A percentile compares a stretch with the other conserved stretches of the same genome.
Evolutionary conservation across 2,888 invertebrate genomes (phyloP).

Genomic region (Chrysodeixis includens): DNA sequence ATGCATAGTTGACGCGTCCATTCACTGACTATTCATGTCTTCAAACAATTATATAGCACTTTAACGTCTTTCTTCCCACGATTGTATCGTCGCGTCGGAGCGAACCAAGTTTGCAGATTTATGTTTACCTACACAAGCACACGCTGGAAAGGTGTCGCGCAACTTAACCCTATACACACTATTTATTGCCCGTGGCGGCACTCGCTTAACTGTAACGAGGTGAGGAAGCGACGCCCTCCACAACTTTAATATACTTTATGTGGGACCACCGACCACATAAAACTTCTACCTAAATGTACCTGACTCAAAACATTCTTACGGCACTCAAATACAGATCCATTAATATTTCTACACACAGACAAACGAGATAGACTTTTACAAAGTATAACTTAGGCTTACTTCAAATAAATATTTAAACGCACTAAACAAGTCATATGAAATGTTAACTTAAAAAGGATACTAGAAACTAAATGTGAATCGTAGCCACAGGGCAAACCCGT

Average conservation of each 20-base stretch:
- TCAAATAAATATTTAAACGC: conserved; percentile 26
- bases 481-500: conserved; percentile 34
- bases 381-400: conserved; percentile 10
- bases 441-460: conserved; percentile 27
- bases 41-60: conserved; percentile 80
- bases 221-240: neutral
- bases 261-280: neutral
- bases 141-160: conserved; percentile 48
- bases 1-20: conserved; percentile 71
- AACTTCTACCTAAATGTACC: neutral
- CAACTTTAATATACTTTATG: conserved; percentile 6
- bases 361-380: neutral
- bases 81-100: conserved; percentile 74
- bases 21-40: conserved; percentile 79
- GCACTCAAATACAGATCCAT: conserved; percentile 1
- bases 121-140: conserved; percentile 69
- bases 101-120: conserved; percentile 76
- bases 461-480: conserved; percentile 26
- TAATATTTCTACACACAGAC: neutral
- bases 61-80: conserved; percentile 83
- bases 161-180: conserved; percentile 22
- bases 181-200: conserved; percentile 6
- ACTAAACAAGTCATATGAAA: conserved; percentile 19
- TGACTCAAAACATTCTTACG: neutral
- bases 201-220: conserved; percentile 7